Conservation (phyloP, 2,113 vertebrate species). For the Tragelaphus imberbis region DNA sequence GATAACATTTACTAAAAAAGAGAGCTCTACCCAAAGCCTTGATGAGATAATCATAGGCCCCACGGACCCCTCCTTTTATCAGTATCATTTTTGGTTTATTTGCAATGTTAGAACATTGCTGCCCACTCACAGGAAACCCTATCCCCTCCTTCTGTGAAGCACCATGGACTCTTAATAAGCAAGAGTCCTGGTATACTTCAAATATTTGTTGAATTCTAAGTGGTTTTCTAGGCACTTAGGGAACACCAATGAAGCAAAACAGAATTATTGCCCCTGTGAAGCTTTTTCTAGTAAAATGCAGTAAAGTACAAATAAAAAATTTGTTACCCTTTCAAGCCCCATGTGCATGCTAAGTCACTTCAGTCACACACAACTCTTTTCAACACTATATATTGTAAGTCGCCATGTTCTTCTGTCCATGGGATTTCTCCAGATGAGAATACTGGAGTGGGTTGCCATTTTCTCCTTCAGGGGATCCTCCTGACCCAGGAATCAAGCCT, state of each 20-base stretch:
- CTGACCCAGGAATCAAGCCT: background rate
- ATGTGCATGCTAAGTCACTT: background rate
- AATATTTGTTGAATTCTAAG: background rate
- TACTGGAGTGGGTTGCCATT: background rate
- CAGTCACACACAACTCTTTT: background rate
- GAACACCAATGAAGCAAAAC: background rate
- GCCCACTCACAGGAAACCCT: background rate
- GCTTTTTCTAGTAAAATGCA: background rate
- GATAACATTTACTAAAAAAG: background rate
- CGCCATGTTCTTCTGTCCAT: background rate
- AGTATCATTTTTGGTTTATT: background rate
- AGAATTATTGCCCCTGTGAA: background rate
- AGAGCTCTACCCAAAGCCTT: background rate
- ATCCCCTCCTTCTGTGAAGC: background rate
- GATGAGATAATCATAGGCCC: background rate
- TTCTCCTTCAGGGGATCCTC: background rate
- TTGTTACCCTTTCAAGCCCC: background rate
- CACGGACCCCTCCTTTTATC: background rate
- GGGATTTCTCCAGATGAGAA: background rate
- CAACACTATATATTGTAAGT: background rate
- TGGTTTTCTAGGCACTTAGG: background rate
- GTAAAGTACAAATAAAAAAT: background rate
- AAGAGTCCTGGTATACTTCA: background rate
- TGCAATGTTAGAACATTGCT: background rate
- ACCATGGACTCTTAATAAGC: background rate